Conservation (phyloP, 1,140 invertebrate species). For the Gryon sp. region DNA sequence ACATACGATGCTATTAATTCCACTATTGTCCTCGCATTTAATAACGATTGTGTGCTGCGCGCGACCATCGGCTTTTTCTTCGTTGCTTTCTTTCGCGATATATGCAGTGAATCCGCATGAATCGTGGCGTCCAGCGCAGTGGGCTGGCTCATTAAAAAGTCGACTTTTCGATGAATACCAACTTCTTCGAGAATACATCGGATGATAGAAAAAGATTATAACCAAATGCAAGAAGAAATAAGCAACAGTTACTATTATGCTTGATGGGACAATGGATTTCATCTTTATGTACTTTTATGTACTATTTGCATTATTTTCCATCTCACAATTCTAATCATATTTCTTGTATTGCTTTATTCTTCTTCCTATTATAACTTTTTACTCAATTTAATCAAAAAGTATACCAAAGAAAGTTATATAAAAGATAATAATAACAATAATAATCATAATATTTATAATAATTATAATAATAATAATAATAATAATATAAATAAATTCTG, state of each 20-base stretch:
- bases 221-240: neutral
- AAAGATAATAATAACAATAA: too few species aligned
- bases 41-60: conserved; percentile 40
- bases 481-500: too few species aligned
- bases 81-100: conserved; percentile 2
- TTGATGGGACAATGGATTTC: conserved; percentile 1
- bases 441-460: too few species aligned
- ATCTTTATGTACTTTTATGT: neutral
- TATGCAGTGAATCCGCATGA: too few species aligned
- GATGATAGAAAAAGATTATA: conserved; percentile 3
- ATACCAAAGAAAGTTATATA: too few species aligned
- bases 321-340: too few species aligned
- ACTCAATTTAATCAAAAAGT: too few species aligned
- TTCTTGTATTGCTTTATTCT: too few species aligned
- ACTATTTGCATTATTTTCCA: neutral
- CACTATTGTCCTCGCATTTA: conserved; percentile 61
- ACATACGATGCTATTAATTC: conserved; percentile 53
- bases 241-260: neutral
- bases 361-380: too few species aligned
- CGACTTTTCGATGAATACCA: conserved; percentile 16
- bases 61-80: conserved; percentile 10
- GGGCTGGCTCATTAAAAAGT: conserved; percentile 33
- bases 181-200: neutral
- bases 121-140: neutral
- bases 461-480: too few species aligned